Evolutionary conservation across 1,140 invertebrate species (phyloP).

Genomic region (Drosophila insularis): DNA sequence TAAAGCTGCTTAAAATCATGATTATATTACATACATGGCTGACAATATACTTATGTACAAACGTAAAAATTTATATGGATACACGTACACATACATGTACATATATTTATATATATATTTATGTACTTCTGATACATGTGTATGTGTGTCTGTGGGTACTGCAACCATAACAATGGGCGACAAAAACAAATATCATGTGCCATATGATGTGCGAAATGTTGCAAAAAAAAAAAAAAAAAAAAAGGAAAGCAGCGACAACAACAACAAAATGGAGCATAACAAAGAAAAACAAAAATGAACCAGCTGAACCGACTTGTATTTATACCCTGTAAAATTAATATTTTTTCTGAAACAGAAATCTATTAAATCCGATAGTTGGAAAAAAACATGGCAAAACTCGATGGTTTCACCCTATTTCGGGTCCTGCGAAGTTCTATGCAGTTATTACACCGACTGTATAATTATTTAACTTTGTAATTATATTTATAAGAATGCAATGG

Average conservation of each 20-base stretch:
- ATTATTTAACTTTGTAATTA: too few relatives aligned
- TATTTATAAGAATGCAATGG: too few relatives aligned
- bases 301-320: background rate
- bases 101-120: conserved; percentile 23
- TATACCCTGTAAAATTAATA: background rate
- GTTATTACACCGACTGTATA: too few relatives aligned
- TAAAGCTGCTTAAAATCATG: conserved; percentile 74
- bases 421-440: too few relatives aligned
- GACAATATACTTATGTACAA: conserved; percentile 27
- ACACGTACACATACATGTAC: too few relatives aligned
- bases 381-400: too few relatives aligned
- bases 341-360: background rate
- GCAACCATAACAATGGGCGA: conserved; percentile 47
- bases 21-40: conserved; percentile 63
- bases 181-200: conserved; percentile 45
- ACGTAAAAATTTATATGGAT: background rate
- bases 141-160: conserved; percentile 20
- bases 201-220: conserved; percentile 72
- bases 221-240: conserved; percentile 43
- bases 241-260: background rate
- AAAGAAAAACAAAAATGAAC: background rate
- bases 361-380: too few relatives aligned
- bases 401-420: too few relatives aligned
- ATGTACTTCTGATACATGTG: background rate
- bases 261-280: background rate